Evolutionary conservation across 1,140 invertebrate genomes (phyloP), one percentile per base, ranked within the genome.

Genomic region (Onthophagus taurus): DNA sequence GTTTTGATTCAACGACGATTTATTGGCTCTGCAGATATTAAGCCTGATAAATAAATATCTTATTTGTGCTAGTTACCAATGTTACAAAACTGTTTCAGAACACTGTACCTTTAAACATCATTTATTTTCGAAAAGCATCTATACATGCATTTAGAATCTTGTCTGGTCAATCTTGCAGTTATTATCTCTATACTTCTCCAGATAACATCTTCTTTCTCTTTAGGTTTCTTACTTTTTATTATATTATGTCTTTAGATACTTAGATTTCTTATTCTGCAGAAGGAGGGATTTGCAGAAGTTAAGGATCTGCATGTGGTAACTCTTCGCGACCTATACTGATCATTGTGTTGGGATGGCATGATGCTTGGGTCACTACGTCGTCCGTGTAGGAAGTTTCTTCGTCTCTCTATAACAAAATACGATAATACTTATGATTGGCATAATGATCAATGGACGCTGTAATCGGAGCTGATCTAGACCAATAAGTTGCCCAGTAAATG

Each of bases 31-130:
- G 19, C 37, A 11, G 37, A 24, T 24, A 39, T 39, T 26, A 39
- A 26, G 4, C 37, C 37, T n/a, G 12, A n/a, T 26, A 39, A 16
- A 19, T 26, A 24, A 23, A 39, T 39, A 39, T 23, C 37, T 39
- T 39, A 21, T 21, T 39, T 39, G 9, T n/a, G 12, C 17, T 39
- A 23, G 18, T 39, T 16, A 11, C 12, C 37, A 7, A 26, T 13
- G 4, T 24, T 19, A 24, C 19, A 18, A 24, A 39, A 39, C 18
- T 39, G n/a, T 7, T 39, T 23, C 5, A 39, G 9, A 23, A 39
- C n/a, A 39, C 14, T 39, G 3, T 23, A 8, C 13, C 23, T 39
- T 26, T 39, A 4, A 11, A 12, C 17, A 26, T 18, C 23, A 24
- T 19, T 26, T 19, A 39, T 17, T 26, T 39, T 39, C 17, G 13